Evolutionary conservation across 2,888 invertebrate genomes (phyloP).

Genomic region (Agriopis marginaria): DNA sequence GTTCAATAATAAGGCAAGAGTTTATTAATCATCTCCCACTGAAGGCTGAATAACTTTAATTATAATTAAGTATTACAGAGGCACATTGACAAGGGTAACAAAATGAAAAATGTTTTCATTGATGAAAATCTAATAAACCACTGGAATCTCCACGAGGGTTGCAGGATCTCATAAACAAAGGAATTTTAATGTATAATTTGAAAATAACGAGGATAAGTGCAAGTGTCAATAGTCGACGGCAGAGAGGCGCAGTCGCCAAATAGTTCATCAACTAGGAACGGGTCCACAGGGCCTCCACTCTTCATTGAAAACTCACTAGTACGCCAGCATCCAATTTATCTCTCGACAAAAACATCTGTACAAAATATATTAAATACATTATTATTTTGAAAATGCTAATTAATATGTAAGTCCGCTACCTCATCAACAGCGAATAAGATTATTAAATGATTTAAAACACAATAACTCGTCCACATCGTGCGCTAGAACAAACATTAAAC

Average conservation of each 20-base stretch:
- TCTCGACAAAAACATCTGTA: conserved; percentile 87
- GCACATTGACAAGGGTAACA: conserved; percentile 83
- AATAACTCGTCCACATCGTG: conserved; percentile 81
- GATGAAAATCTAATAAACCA: conserved; percentile 84
- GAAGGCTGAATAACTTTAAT: conserved; percentile 74
- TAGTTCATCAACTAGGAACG: conserved; percentile 70
- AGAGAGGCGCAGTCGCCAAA: conserved; percentile 56
- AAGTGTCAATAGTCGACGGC: conserved; percentile 57
- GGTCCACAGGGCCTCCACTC: conserved; percentile 78
- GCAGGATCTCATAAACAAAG: conserved; percentile 86
- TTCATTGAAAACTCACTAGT: conserved; percentile 84
- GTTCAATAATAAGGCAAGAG: conserved; percentile 80
- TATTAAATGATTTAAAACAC: conserved; percentile 86
- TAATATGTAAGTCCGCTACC: conserved; percentile 83
- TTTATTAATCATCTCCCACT: conserved; percentile 81
- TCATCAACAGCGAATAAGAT: conserved; percentile 85
- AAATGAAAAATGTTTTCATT: conserved; percentile 85
- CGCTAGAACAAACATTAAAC: conserved; percentile 84
- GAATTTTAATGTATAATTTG: too few relatives aligned
- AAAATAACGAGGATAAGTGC: conserved; percentile 53
- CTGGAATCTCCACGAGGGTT: conserved; percentile 81
- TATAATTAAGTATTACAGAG: conserved; percentile 80
- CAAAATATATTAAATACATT: conserved; percentile 87
- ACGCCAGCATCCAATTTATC: conserved; percentile 87
- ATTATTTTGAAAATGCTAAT: conserved; percentile 79